Base-by-base conservation (phyloP, 2,888 invertebrate genomes). In the Limulus polyphemus region DNA sequence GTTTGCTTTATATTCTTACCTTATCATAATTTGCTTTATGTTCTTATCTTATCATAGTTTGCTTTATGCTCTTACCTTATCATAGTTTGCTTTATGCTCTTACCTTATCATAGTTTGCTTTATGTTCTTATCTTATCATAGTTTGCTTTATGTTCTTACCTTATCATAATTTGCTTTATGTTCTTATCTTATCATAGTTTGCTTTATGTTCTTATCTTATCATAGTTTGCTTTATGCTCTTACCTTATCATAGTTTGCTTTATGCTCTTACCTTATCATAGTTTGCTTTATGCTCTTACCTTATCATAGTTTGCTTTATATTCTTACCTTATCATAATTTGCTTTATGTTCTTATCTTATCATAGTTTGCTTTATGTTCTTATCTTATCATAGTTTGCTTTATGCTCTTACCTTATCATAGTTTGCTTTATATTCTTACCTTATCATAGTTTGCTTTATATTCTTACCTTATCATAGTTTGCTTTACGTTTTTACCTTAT, bases 31-130 rank as follows among this genome's bases (percentile, higher is more conserved):
- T 54, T 49, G 16, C 11, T 13, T 52, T n/a, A 9, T 51, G 49
- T 49, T 63, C 59, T 69, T 70, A 81, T 82, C 74, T 90, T 87
- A 79, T 95, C 94, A n/a, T n/a, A n/a, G n/a, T n/a, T n/a, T n/a
- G n/a, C n/a, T n/a, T n/a, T n/a, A n/a, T n/a, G n/a, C n/a, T n/a
- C n/a, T n/a, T n/a, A n/a, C n/a, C 50, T 16, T 59, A 16, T 50
- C 10, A 52, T 47, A 14, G 10, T 52, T 54, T 49, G 16, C 11
- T 13, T 52, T n/a, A 9, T 51, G 49, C 49, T 63, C 59, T 69
- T 70, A 81, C 82, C 74, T 90, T 87, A 79, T 95, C 94, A n/a
- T n/a, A n/a, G n/a, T n/a, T n/a, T n/a, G n/a, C n/a, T n/a, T n/a
- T n/a, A n/a, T n/a, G n/a, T n/a, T n/a, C n/a, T n/a, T n/a, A n/a